Evolutionary conservation across 2,888 invertebrate genomes (phyloP), one percentile per base, ranked within the genome.

Genomic region (Caenorhabditis macrosperma): DNA sequence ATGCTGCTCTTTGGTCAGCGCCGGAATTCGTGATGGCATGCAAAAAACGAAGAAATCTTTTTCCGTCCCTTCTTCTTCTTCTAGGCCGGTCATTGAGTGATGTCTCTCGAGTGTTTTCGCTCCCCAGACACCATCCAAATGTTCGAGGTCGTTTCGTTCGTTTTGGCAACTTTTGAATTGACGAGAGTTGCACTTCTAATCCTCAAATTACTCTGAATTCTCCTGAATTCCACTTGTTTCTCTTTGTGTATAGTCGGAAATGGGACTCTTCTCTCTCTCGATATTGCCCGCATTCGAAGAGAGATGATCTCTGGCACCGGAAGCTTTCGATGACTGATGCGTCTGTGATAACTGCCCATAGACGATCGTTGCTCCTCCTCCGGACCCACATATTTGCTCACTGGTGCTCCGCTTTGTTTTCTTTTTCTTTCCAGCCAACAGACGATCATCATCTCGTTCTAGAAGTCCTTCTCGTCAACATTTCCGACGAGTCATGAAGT

Each of bases 381-480:
- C 26, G 46, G 59, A 50, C 67, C 57, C 59, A 68, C 46, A 44
- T 69, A 69, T 69, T 69, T 69, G 68, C 59, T 69, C 68, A 50
- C 28, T 68, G 59, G 59, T 44, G 15, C 52, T 50, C 68, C 33
- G 33, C 55, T 33, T 33, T 20, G 55, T 44, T 46, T 55, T 55
- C 33, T 67, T 55, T 64, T 67, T 52, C 28, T 55, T 67, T 22
- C 33, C 10, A 30, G 22, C 12, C 38, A 1, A 24, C 46, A 67
- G 57, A 54, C 22, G 48, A 67, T 55, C 57, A 67, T 67, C 57
- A 30, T 68, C 12, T 24, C 26, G 20, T 66, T 66, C 22, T 17
- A 41, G 44, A 41, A 54, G 17, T 41, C n/a, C n/a, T n/a, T 41
- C 38, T 54, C 35, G 17, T 38, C 5, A 38, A 38, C 38, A 38